Percentiles rank a stretch among this genome's conserved stretches.
phyloP scores from a whole-genome alignment of 1,140 invertebrate species.

The Rhopalosiphum padi region DNA sequence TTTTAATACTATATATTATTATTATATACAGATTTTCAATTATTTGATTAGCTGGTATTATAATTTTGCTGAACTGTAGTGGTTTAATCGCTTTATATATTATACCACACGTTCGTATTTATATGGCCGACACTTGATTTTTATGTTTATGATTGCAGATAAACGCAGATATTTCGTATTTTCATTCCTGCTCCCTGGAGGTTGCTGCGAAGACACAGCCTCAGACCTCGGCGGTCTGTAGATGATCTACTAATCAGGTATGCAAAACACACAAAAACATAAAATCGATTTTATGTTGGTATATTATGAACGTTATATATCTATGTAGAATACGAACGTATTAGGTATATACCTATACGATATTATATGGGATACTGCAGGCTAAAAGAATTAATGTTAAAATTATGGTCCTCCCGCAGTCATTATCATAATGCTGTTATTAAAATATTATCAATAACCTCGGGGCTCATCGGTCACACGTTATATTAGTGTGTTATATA shows the following conservation, averaged over 20 bases:
- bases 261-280: conserved; percentile 44
- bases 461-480: neutral
- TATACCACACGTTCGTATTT: neutral
- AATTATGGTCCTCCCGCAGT: neutral
- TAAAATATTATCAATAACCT: conserved; percentile 27
- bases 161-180: neutral
- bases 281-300: neutral
- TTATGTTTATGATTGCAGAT: conserved; percentile 43
- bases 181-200: neutral
- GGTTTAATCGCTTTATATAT: neutral
- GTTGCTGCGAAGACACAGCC: conserved; percentile 7
- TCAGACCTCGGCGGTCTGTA: conserved; percentile 41
- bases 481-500: neutral
- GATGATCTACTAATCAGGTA: conserved; percentile 56
- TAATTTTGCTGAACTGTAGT: neutral
- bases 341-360: neutral
- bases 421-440: conserved; percentile 26
- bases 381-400: neutral
- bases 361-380: neutral
- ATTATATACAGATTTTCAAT: neutral
- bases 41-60: neutral
- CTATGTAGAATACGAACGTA: neutral
- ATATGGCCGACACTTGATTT: neutral
- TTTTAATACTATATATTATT: neutral
- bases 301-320: neutral